Evolutionary conservation across 2,888 invertebrate species (phyloP).

Genomic region (Scaptomyza flava): DNA sequence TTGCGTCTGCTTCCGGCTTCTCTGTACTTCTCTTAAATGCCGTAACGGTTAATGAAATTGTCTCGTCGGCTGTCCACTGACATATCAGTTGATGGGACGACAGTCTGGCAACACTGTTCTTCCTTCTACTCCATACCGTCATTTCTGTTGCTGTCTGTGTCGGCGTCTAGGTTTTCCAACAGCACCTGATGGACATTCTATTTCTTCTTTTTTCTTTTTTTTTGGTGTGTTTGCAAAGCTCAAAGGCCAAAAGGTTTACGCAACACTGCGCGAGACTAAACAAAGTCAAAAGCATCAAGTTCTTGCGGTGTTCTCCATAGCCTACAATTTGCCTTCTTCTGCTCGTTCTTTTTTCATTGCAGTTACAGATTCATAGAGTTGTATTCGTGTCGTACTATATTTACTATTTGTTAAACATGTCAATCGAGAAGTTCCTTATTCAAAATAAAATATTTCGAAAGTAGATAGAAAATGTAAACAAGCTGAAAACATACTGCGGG

Average conservation of each 20-base stretch:
- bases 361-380: conserved; percentile 2
- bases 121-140: not conserved
- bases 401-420: no score
- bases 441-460: no score
- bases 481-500: no score
- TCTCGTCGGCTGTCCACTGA: conserved; percentile 41
- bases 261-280: conserved; percentile 57
- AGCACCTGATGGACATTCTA: conserved; percentile 2
- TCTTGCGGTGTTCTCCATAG: conserved; percentile 11
- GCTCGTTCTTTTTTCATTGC: conserved; percentile 5
- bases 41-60: conserved; percentile 67
- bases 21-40: conserved; percentile 28
- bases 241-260: conserved; percentile 63
- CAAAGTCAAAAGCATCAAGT: conserved; percentile 45
- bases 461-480: no score
- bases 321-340: not conserved
- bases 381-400: not conserved
- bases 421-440: no score
- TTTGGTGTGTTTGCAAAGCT: conserved; percentile 32
- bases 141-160: conserved; percentile 3
- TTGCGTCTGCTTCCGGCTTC: conserved; percentile 11
- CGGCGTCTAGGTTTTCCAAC: not conserved
- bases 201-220: conserved; percentile 4
- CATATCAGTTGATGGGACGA: conserved; percentile 36
- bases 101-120: conserved; percentile 25